Base-by-base conservation (phyloP, 2,888 invertebrate genomes). In the Tinea trinotella region DNA sequence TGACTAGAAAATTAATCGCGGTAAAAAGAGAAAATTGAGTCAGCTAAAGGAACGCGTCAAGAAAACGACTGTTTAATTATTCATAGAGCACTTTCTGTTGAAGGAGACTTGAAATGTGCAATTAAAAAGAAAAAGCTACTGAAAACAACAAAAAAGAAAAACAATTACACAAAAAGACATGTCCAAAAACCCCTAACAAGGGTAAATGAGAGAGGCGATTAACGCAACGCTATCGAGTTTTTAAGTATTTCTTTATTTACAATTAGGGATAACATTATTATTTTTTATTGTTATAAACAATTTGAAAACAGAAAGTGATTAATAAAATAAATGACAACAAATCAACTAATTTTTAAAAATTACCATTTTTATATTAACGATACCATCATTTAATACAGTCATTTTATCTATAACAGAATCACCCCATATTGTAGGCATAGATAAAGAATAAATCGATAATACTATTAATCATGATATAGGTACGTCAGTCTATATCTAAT, bases 1-100 rank as follows among this genome's bases (percentile, higher is more conserved):
- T 50, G 50, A 13, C 24, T 24, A 50, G 24, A 50, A 50, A 50
- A 50, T 50, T 50, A 50, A 50, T 50, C 50, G 50, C 24, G 50
- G 50, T 50, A 50, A 50, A 48, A 24, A 50, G 46, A 52, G 36
- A 55, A 57, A 58, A 57, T 56, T 57, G 49, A 57, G 59, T 54
- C 56, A 56, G 56, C 56, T 46, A 58, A 52, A 56, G 56, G 58
- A 59, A 60, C 56, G 58, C 58, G 56, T 57, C 55, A 60, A 59
- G 57, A 60, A 65, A 65, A 64, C 58, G 59, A 62, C 62, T 58
- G 60, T 62, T 68, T 67, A 66, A 69, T 70, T 70, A 70, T 70
- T 73, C 66, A 70, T 61, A 56, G 57, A 60, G 61, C 61, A 67
- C 63, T 69, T 57, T 61, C 57, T 59, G 62, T 59, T 52, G 60